Percentiles rank a stretch among this genome's conserved stretches.
Evolutionary conservation across 1,140 invertebrate species (phyloP).

Genomic region (Aricia agestis): DNA sequence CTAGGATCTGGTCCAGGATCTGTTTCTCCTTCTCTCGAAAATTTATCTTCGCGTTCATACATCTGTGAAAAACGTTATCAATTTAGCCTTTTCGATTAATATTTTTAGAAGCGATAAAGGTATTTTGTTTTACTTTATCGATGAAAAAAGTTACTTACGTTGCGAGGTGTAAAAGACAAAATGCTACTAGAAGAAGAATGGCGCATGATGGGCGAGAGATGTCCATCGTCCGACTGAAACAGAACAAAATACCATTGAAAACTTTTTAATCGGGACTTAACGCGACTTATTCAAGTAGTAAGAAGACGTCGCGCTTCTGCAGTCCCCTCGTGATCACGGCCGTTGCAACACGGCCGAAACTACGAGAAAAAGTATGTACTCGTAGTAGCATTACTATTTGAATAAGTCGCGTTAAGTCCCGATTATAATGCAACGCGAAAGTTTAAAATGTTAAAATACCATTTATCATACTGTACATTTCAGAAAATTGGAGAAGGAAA

Average conservation of each 20-base stretch:
- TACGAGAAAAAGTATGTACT: no score
- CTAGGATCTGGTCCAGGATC: conserved; percentile 94
- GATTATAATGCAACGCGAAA: no score
- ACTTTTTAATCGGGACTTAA: no score
- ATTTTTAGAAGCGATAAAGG: background rate
- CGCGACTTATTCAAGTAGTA: no score
- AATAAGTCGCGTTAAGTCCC: no score
- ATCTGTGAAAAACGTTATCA: conserved; percentile 58
- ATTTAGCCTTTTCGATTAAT: background rate
- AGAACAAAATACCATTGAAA: conserved; percentile 21
- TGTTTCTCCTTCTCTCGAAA: conserved; percentile 96
- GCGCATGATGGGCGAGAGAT: conserved; percentile 57
- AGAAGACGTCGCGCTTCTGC: no score
- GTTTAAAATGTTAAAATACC: no score
- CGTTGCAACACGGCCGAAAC: no score
- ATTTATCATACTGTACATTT: background rate
- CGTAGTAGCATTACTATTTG: no score
- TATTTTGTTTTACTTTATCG: background rate
- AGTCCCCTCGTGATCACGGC: no score
- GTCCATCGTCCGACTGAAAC: conserved; percentile 63
- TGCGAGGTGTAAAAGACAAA: conserved; percentile 48
- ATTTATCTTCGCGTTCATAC: conserved; percentile 84
- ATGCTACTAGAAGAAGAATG: conserved; percentile 46
- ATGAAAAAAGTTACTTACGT: conserved; percentile 40
- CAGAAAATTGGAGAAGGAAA: no score